Base-by-base conservation (phyloP, 2,888 invertebrate species). In the Lycia hirtaria region DNA sequence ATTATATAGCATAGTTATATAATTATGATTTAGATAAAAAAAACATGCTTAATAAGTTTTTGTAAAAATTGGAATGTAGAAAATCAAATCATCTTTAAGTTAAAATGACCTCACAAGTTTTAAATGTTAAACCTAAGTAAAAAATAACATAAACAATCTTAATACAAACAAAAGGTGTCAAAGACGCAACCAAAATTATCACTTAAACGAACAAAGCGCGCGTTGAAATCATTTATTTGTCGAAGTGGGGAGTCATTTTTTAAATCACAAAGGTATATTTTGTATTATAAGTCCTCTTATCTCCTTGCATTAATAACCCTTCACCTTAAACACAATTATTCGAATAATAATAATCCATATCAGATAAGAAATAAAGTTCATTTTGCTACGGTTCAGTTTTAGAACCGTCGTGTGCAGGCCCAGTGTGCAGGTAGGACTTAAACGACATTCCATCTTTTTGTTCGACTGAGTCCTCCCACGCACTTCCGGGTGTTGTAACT, bases 401-500 rank as follows among this genome's bases (percentile, higher is more conserved):
- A 50, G 58, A 59, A 64, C 47, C 60, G 62, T 74, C 69, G 71
- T 73, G 70, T 74, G 76, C 85, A 24, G 45, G 45, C 47, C 10
- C 14, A 4, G 68, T 73, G 68, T 73, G 75, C 86, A 85, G 85
- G 85, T 87, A 85, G 77, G 72, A 76, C 75, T 71, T 72, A 73
- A 68, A 70, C 76, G 81, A 80, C 87, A 89, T 89, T 88, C 88
- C 81, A 72, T 64, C 60, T 78, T 80, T 87, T 88, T 88, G 88
- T 88, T 81, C 76, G 71, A 67, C 56, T 61, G 68, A 73, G 74
- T 75, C 72, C 68, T 67, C 89, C 89, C 82, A 89, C 89, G 70
- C 85, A 79, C 78, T 85, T 89, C 89, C 90, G 89, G 89, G 78
- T 77, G 73, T 73, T 73, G 72, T 75, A 78, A 75, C 78, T 74